Base-by-base conservation (phyloP, 92 coral and sea anemone genomes). In the Paragorgia papillata region DNA sequence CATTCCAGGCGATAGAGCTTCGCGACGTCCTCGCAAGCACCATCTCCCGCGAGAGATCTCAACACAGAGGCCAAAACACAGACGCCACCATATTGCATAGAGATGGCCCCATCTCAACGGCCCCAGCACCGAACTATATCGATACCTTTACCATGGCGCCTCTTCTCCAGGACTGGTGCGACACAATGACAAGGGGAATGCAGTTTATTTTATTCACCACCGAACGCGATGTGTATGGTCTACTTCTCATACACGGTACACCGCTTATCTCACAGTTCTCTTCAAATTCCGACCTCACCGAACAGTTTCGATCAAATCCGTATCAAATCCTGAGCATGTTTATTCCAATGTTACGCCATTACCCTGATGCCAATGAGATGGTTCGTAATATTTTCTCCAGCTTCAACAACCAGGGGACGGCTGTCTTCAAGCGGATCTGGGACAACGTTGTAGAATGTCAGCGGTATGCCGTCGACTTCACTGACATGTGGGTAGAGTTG, bases 221-320 rank as follows among this genome's bases (percentile, higher is more conserved):
- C 3, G 75, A 68, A 49, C 75, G 75, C 44, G 75, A 68, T 68
- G 19, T 68, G 22, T 40, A 40, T 34, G 30, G 64, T 33, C 60
- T 39, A 41, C 64, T 60, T 62, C 21, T 75, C 20, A 56, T 29
- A 65, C 29, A 53, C 27, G 65, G 60, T 22, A 26, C 54, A 53
- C 57, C 35, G 31, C 48, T 82, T 56, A 76, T 79, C 74, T 28
- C 14, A 18, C 57, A 24, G 53, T 31, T 55, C 39, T 9, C 37
- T 39, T 31, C 75, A 62, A 79, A 39, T 19, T 62, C 80, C 54
- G 57, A 73, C 58, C 40, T 46, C 20, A 21, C 20, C 10, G 10
- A 27, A 0, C 57, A 68, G 40, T 68, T 68, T 68, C 57, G 25
- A 19, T 49, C 24, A 1, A 68, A 68, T 46, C 75, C 75, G 21